A percentile compares a stretch with the other conserved stretches of the same genome.
Conservation (phyloP, 2,113 vertebrate species). For the Dolichallabes microphthalmus region DNA sequence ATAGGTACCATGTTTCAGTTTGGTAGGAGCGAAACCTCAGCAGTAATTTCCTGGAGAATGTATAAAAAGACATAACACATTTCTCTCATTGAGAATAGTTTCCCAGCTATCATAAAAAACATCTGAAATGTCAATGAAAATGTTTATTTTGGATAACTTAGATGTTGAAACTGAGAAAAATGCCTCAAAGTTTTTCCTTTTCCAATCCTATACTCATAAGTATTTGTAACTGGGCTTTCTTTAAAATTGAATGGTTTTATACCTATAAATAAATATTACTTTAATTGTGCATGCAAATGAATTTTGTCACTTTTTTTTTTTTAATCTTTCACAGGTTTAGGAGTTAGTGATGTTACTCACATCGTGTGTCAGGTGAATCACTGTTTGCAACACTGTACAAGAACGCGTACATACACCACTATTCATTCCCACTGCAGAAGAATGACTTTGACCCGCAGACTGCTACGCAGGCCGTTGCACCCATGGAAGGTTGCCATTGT, state of each 20-base stretch:
- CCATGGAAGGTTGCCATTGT: constrained; percentile 83
- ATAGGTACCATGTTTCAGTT: constrained; percentile 38
- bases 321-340: constrained; percentile 36
- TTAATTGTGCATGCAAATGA: background rate
- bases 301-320: background rate
- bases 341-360: constrained; percentile 32
- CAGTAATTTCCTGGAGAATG: constrained; percentile 23
- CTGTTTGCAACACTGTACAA: constrained; percentile 43
- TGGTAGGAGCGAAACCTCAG: constrained; percentile 13
- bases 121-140: constrained; percentile 47
- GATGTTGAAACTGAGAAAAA: constrained; percentile 21
- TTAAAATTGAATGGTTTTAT: background rate
- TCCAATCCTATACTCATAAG: background rate
- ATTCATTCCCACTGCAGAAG: constrained; percentile 54
- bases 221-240: background rate
- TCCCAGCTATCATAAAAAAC: constrained; percentile 41
- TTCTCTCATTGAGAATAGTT: constrained; percentile 37
- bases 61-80: constrained; percentile 31
- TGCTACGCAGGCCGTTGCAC: constrained; percentile 77
- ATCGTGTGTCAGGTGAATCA: constrained; percentile 52
- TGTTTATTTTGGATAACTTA: constrained; percentile 44
- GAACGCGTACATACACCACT: background rate
- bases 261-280: background rate
- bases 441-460: constrained; percentile 81
- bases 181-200: background rate